phyloP scores from a whole-genome alignment of 23 tunicate genomes.

The Ascidia mentula region DNA sequence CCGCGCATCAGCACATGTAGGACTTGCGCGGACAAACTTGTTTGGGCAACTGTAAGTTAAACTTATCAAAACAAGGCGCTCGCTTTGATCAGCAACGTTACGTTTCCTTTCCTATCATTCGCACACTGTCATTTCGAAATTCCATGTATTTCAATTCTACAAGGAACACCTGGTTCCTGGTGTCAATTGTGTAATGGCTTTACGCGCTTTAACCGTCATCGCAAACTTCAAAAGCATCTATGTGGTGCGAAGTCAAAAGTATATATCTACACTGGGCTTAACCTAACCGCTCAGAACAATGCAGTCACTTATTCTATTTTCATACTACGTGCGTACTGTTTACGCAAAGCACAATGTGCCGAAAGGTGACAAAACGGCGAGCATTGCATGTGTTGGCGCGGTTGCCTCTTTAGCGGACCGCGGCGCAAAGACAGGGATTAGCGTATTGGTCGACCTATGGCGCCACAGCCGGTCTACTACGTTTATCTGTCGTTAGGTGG shows the following conservation, averaged over 20 bases:
- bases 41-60: neutral
- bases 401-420: neutral
- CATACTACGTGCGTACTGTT: neutral
- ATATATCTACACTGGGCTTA: too few relatives aligned
- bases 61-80: neutral
- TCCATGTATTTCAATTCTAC: too few relatives aligned
- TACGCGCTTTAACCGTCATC: too few relatives aligned
- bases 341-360: neutral
- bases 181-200: too few relatives aligned
- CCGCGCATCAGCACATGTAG: neutral
- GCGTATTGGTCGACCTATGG: constrained; percentile 18
- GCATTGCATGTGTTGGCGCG: neutral
- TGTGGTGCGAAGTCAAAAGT: too few relatives aligned
- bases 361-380: neutral
- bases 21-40: too few relatives aligned
- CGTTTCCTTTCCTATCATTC: neutral
- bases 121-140: neutral
- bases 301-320: neutral
- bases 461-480: constrained; percentile 15
- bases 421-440: constrained; percentile 8
- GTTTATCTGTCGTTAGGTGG: neutral
- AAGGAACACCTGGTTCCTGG: too few relatives aligned
- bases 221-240: too few relatives aligned
- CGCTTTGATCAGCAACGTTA: neutral
- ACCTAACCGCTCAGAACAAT: neutral